Conservation (phyloP, 2,888 invertebrate genomes). For the Sycophila texana region DNA sequence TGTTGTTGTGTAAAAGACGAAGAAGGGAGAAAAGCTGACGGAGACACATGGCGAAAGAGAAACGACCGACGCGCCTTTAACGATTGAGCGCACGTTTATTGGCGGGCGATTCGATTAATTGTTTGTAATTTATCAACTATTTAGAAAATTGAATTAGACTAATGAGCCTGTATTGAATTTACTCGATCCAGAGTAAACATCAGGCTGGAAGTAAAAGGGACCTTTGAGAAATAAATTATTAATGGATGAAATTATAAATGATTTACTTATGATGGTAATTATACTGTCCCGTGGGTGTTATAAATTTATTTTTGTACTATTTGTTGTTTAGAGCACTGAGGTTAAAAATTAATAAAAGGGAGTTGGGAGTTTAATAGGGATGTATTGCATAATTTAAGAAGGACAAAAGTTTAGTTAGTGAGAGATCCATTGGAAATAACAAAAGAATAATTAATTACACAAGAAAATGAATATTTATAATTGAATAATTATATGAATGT, state of each 20-base stretch:
- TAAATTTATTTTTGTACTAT: too few species aligned
- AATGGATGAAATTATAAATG: not conserved
- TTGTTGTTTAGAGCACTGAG: too few species aligned
- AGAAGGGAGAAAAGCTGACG: not conserved
- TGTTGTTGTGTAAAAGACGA: not conserved
- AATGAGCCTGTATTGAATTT: not conserved
- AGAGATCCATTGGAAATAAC: too few species aligned
- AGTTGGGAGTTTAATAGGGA: too few species aligned
- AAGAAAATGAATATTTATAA: too few species aligned
- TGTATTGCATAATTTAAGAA: too few species aligned
- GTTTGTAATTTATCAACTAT: slow-evolving; percentile 11
- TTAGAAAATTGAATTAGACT: slow-evolving; percentile 2
- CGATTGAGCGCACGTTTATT: not conserved
- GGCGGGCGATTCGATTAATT: slow-evolving; percentile 11
- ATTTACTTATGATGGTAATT: too few species aligned
- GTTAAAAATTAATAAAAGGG: too few species aligned
- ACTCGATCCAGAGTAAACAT: not conserved
- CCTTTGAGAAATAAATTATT: not conserved
- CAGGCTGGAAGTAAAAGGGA: not conserved
- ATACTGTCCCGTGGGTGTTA: too few species aligned
- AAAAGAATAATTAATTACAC: too few species aligned
- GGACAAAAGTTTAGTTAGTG: too few species aligned
- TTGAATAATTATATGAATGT: too few species aligned
- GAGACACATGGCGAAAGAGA: not conserved
- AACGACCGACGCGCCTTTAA: not conserved